A percentile compares a stretch with the other conserved stretches of the same genome.
phyloP scores from a whole-genome alignment of 1,140 invertebrate species.

The Heliconius eleuchia region DNA sequence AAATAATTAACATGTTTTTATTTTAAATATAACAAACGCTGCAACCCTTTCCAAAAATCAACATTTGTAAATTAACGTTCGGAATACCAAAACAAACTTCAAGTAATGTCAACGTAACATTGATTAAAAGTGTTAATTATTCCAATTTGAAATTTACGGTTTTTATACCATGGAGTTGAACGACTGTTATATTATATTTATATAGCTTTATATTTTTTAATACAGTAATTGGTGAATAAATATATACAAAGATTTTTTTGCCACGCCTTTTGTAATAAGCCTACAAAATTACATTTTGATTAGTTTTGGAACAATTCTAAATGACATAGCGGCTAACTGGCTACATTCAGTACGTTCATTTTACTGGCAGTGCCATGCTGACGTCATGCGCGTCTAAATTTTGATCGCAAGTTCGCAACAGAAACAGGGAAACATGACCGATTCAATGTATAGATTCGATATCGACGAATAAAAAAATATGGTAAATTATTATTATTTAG shows the following conservation, averaged over 20 bases:
- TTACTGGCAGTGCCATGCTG: not conserved
- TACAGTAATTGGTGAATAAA: constrained; percentile 15
- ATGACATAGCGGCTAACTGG: constrained; percentile 26
- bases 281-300: constrained; percentile 27
- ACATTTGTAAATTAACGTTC: constrained; percentile 66
- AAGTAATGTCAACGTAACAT: constrained; percentile 29
- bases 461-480: not conserved
- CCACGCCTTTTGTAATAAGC: constrained; percentile 36
- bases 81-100: constrained; percentile 35
- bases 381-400: constrained; percentile 12
- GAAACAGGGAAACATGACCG: not conserved
- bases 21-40: constrained; percentile 52
- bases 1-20: constrained; percentile 58
- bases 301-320: constrained; percentile 37
- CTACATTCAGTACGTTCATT: not conserved
- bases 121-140: constrained; percentile 20
- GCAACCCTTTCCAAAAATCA: constrained; percentile 61
- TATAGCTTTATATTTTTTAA: not conserved
- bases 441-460: not conserved
- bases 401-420: not conserved
- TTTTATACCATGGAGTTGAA: not conserved
- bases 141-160: not conserved
- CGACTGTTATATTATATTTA: not conserved
- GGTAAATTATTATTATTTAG: not conserved
- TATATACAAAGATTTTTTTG: constrained; percentile 19